phyloP scores from a whole-genome alignment of 92 coral and sea anemone species.

The Montipora capitata region DNA sequence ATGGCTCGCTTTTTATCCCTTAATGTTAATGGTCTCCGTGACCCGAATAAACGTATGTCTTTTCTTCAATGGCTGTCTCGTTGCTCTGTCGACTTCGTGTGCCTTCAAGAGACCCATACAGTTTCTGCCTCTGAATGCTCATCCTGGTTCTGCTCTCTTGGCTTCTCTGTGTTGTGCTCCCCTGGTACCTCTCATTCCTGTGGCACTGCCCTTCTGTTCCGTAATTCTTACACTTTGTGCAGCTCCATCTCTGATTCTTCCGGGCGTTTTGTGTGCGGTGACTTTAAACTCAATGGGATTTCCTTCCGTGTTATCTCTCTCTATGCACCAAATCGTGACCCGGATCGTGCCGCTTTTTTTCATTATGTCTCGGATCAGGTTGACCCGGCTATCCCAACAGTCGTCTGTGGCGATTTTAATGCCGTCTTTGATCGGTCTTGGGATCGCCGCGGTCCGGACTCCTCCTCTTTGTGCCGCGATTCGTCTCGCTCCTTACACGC shows the following conservation, averaged over 20 bases:
- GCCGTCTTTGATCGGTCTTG: neutral
- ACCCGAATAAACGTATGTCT: conserved; percentile 10
- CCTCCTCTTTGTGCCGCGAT: neutral
- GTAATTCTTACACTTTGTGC: neutral
- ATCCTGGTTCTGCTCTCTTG: conserved; percentile 39
- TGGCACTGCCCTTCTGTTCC: conserved; percentile 37
- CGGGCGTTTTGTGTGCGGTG: conserved; percentile 28
- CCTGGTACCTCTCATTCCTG: conserved; percentile 1
- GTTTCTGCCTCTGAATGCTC: neutral
- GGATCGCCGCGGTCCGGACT: neutral
- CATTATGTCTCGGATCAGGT: neutral
- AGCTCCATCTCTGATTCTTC: neutral
- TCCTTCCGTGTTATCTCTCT: neutral
- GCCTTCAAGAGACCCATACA: conserved; percentile 48
- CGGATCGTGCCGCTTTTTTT: conserved; percentile 10
- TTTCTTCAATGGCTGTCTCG: conserved; percentile 32
- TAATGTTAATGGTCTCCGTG: conserved; percentile 25
- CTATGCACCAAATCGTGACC: conserved; percentile 67
- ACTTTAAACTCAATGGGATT: neutral
- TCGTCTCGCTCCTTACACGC: neutral
- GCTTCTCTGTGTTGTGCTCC: neutral
- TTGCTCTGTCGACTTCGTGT: conserved; percentile 4
- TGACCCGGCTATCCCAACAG: conserved; percentile 28
- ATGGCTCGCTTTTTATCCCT: neutral
- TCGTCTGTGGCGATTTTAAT: conserved; percentile 45